phyloP scores from a whole-genome alignment of 2,888 invertebrate genomes.

The Melieria picta region DNA sequence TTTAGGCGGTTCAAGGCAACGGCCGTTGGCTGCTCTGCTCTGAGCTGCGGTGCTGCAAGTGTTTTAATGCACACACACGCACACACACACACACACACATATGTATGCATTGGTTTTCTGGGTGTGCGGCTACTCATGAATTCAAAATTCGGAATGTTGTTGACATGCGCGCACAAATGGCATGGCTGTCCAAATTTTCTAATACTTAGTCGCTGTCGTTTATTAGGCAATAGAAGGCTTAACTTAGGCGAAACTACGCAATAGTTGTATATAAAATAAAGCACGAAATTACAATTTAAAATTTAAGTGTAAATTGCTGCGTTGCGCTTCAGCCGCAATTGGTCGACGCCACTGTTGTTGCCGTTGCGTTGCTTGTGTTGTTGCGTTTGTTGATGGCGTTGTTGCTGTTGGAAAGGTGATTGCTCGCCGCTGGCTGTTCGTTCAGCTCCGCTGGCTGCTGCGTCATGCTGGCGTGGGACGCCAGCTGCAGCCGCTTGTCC shows the following conservation, averaged over 20 bases:
- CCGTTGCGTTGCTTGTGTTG: constrained; percentile 5
- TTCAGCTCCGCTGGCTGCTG: too few species aligned
- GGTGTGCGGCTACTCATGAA: neutral
- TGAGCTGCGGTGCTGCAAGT: too few species aligned
- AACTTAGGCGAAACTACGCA: neutral
- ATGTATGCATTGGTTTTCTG: neutral
- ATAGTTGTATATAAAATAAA: constrained; percentile 11
- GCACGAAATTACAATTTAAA: neutral
- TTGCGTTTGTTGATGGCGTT: constrained; percentile 1
- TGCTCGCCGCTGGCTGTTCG: too few species aligned
- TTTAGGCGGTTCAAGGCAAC: too few species aligned
- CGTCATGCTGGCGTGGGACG: too few species aligned
- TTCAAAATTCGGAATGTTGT: neutral
- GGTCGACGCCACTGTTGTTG: neutral
- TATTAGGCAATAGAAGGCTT: neutral
- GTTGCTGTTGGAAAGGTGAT: neutral
- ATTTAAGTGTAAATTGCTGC: constrained; percentile 1
- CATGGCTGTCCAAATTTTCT: neutral
- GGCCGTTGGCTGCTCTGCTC: too few species aligned
- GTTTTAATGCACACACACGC: neutral
- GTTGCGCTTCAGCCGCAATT: neutral
- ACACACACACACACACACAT: neutral
- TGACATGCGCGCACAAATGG: neutral
- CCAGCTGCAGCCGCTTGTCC: too few species aligned
- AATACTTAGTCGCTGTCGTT: constrained; percentile 18